These are phyloP conservation scores for Leucoraja ocellata DNA, from an alignment of 2,797 vertebrate species.

Conservation along the genomic window DNA sequence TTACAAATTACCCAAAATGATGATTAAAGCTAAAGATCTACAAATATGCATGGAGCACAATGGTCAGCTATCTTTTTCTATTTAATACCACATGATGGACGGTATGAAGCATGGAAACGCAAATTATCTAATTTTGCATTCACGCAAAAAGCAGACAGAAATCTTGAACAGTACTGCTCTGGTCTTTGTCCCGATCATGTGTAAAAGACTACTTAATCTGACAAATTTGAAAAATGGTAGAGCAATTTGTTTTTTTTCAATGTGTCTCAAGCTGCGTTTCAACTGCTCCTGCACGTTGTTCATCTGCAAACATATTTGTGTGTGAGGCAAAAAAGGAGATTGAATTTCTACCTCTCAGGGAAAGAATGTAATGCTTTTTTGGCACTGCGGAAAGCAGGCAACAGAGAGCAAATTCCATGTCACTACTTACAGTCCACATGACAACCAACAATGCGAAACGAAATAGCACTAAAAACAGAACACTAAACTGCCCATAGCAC, in stretches of 20 bases:
- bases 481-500: constrained; percentile 40
- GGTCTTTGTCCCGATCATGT: neutral
- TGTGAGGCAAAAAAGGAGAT: constrained; percentile 42
- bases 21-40: neutral
- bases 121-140: neutral
- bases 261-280: neutral
- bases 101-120: neutral
- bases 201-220: neutral
- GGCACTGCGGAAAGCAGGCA: constrained; percentile 33
- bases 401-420: constrained; percentile 44
- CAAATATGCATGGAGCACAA: neutral
- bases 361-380: constrained; percentile 40
- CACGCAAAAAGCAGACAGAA: neutral
- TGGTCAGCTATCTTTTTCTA: neutral
- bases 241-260: constrained; percentile 43
- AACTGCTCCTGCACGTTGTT: constrained; percentile 40
- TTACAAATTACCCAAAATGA: neutral
- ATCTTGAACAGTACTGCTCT: neutral
- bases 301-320: constrained; percentile 42
- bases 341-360: constrained; percentile 47
- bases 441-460: constrained; percentile 49
- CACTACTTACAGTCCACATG: constrained; percentile 46
- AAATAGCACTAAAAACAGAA: constrained; percentile 44
- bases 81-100: neutral
- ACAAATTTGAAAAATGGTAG: constrained; percentile 43